These are phyloP conservation scores for Stegana nigrithorax DNA, from an alignment of 2,888 invertebrate genomes.

Conservation along the genomic window DNA sequence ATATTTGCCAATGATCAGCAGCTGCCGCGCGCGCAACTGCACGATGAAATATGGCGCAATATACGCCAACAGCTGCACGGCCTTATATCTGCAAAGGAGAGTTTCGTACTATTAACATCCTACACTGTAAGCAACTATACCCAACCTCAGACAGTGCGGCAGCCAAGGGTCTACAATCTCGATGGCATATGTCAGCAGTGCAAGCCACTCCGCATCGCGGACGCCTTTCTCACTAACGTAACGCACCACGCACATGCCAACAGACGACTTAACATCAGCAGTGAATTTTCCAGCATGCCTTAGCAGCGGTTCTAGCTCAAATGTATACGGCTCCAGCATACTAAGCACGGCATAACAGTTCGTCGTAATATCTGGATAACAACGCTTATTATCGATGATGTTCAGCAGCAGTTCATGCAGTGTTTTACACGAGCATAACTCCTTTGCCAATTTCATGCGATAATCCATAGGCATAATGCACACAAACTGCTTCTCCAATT, in stretches of 20 bases:
- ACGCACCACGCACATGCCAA: slow-evolving; percentile 55
- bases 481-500: slow-evolving; percentile 43
- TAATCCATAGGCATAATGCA: slow-evolving; percentile 30
- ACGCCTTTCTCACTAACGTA: slow-evolving; percentile 34
- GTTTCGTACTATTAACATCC: neutral
- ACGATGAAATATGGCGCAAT: slow-evolving; percentile 41
- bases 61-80: slow-evolving; percentile 48
- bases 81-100: slow-evolving; percentile 49
- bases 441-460: slow-evolving; percentile 33
- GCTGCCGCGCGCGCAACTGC: slow-evolving; percentile 40
- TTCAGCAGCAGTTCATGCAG: slow-evolving; percentile 13
- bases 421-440: slow-evolving; percentile 31
- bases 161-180: slow-evolving; percentile 50
- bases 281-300: slow-evolving; percentile 34
- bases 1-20: slow-evolving; percentile 49
- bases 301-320: slow-evolving; percentile 37
- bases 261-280: slow-evolving; percentile 48
- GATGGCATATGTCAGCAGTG: slow-evolving; percentile 49
- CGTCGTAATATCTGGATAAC: slow-evolving; percentile 45
- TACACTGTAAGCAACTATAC: neutral
- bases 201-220: slow-evolving; percentile 39
- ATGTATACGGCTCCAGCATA: slow-evolving; percentile 35
- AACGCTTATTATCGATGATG: slow-evolving; percentile 28
- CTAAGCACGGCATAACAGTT: slow-evolving; percentile 53
- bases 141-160: slow-evolving; percentile 50